Conservation (phyloP, 1,140 invertebrate genomes). For the Portunus trituberculatus region DNA sequence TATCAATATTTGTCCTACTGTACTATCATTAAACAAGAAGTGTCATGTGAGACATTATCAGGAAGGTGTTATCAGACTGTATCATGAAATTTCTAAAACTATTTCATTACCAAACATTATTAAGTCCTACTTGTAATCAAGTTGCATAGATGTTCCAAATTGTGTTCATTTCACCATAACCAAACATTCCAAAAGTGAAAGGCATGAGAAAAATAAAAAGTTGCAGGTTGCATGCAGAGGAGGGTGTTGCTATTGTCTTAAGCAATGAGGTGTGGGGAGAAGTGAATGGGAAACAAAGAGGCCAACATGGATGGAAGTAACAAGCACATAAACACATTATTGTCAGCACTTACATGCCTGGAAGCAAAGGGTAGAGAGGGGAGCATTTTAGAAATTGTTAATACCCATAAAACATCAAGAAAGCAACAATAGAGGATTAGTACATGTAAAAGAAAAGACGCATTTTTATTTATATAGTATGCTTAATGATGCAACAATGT, state of each 20-base stretch:
- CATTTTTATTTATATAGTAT: neutral
- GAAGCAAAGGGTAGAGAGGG: neutral
- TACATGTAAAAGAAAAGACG: neutral
- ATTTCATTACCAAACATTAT: too few relatives aligned
- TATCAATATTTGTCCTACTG: too few relatives aligned
- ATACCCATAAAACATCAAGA: neutral
- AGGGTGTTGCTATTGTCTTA: neutral
- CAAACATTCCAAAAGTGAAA: neutral
- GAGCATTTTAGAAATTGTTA: neutral
- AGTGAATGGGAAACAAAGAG: neutral
- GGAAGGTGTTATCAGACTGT: too few relatives aligned
- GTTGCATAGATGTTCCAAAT: too few relatives aligned
- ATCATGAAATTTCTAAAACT: too few relatives aligned
- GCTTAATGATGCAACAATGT: too few relatives aligned
- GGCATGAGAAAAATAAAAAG: neutral
- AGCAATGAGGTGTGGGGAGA: neutral
- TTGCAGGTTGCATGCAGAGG: neutral
- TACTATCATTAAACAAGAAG: too few relatives aligned
- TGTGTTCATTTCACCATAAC: neutral
- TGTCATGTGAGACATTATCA: too few relatives aligned
- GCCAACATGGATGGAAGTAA: neutral
- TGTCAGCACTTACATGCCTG: too few relatives aligned
- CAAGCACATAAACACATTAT: neutral
- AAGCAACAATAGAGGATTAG: neutral
- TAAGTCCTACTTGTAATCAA: too few relatives aligned